phyloP scores from a whole-genome alignment of 2,797 vertebrate species.

The Menidia menidia region DNA sequence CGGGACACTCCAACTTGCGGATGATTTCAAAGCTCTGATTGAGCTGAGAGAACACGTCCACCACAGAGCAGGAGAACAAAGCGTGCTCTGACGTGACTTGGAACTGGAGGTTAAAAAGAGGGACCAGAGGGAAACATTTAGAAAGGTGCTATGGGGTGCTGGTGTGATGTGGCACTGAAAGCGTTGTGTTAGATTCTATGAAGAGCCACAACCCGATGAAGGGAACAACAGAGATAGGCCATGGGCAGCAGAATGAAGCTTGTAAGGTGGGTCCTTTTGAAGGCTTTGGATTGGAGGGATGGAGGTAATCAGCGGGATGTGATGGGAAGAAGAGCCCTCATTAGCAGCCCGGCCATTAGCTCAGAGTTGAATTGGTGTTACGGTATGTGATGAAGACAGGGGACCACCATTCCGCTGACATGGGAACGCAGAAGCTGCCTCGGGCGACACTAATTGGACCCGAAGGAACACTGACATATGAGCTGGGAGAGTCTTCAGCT shows the following conservation, averaged over 20 bases:
- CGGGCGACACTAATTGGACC: conserved; percentile 72
- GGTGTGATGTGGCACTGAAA: conserved; percentile 15
- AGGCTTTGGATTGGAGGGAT: conserved; percentile 9
- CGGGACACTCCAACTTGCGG: conserved; percentile 95
- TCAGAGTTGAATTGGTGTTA: conserved; percentile 28
- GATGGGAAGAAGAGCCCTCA: conserved; percentile 49
- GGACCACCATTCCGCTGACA: conserved; percentile 62
- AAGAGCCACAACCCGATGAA: background rate
- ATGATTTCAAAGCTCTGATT: conserved; percentile 99
- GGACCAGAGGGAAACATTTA: conserved; percentile 14
- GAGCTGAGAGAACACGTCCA: conserved; percentile 97
- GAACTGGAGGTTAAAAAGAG: conserved; percentile 83
- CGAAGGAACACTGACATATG: conserved; percentile 66
- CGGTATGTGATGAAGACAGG: conserved; percentile 32
- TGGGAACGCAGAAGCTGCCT: conserved; percentile 49
- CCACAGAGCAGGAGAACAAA: conserved; percentile 96
- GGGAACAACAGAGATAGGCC: conserved; percentile 16
- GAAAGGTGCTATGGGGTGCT: conserved; percentile 23
- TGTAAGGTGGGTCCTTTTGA: conserved; percentile 12
- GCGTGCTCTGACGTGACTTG: conserved; percentile 96
- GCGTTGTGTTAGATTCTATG: background rate
- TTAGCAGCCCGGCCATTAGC: conserved; percentile 59
- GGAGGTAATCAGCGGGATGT: conserved; percentile 43
- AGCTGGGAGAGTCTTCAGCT: conserved; percentile 65
- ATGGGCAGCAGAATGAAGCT: conserved; percentile 12